A percentile compares a stretch with the other conserved stretches of the same genome.
phyloP scores from a whole-genome alignment of 2,113 vertebrate species.

The Brienomyrus longianalis region DNA sequence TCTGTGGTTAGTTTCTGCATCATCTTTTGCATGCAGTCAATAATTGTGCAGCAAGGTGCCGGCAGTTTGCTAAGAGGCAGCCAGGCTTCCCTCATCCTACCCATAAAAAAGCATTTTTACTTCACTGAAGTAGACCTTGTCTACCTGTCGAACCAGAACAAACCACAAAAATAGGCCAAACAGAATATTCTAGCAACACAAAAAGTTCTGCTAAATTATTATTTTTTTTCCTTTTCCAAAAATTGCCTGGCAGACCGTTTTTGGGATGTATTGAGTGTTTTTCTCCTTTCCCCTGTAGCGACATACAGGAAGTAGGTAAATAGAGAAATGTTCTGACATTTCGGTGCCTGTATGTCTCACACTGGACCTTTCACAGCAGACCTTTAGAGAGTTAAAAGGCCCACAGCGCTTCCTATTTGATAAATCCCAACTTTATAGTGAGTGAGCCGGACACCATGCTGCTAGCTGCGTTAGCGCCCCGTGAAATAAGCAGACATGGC shows the following conservation, averaged over 20 bases:
- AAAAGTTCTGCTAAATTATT: background rate
- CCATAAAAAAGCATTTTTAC: background rate
- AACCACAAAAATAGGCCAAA: background rate
- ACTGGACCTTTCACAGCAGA: background rate
- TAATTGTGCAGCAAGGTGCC: background rate
- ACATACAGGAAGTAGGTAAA: background rate
- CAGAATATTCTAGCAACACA: background rate
- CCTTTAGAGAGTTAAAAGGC: background rate
- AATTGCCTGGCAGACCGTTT: background rate
- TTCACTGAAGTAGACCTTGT: background rate
- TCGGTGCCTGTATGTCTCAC: slow-evolving; percentile 3
- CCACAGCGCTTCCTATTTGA: background rate
- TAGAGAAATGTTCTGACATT: background rate
- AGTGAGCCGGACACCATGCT: slow-evolving; percentile 21
- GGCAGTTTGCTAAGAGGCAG: background rate
- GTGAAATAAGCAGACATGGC: slow-evolving; percentile 18
- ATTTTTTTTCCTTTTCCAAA: background rate
- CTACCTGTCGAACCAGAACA: background rate
- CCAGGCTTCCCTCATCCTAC: background rate
- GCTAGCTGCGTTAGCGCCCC: slow-evolving; percentile 26
- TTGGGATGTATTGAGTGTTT: background rate
- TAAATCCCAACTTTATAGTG: slow-evolving; percentile 22
- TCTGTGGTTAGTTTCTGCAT: background rate
- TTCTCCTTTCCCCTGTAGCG: background rate
- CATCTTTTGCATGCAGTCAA: background rate